phyloP scores from a whole-genome alignment of 2,888 invertebrate species.

The Mesorhabditis belari region DNA sequence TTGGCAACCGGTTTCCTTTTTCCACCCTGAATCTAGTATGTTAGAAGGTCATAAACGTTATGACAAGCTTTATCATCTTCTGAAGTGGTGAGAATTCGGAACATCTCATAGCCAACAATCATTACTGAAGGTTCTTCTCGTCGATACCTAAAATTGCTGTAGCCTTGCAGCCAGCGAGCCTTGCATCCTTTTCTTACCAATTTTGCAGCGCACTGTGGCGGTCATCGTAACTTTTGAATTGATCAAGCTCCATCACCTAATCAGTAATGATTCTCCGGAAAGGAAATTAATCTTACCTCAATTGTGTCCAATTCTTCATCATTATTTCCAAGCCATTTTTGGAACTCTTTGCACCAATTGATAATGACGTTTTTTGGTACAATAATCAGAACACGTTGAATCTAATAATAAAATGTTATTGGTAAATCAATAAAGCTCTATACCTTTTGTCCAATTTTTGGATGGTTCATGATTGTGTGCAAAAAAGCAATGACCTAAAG shows the following conservation, averaged over 20 bases:
- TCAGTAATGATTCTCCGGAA: no score
- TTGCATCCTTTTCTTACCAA: constrained; percentile 36
- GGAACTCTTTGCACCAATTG: constrained; percentile 90
- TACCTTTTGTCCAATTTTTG: constrained; percentile 53
- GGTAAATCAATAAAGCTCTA: no score
- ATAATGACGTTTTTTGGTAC: constrained; percentile 86
- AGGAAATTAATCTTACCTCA: constrained; percentile 23
- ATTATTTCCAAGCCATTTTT: constrained; percentile 57
- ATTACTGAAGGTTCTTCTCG: constrained; percentile 66
- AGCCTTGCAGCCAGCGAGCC: background rate
- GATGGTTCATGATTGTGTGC: constrained; percentile 73
- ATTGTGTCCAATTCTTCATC: constrained; percentile 29
- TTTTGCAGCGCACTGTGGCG: constrained; percentile 58
- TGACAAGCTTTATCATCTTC: constrained; percentile 32
- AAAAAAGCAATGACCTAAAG: constrained; percentile 73
- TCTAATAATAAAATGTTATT: no score
- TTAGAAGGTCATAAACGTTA: background rate
- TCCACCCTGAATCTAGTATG: background rate
- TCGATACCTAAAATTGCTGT: no score
- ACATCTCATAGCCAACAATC: constrained; percentile 92
- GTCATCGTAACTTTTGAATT: constrained; percentile 69
- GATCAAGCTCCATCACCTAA: constrained; percentile 69
- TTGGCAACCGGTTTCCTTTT: constrained; percentile 11
- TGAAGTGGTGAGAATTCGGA: constrained; percentile 66
- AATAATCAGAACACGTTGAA: no score